Percentiles rank a stretch among this genome's conserved stretches.
These are phyloP conservation scores for Uria aalge DNA, from an alignment of 2,113 vertebrate species.

Conservation along the genomic window DNA sequence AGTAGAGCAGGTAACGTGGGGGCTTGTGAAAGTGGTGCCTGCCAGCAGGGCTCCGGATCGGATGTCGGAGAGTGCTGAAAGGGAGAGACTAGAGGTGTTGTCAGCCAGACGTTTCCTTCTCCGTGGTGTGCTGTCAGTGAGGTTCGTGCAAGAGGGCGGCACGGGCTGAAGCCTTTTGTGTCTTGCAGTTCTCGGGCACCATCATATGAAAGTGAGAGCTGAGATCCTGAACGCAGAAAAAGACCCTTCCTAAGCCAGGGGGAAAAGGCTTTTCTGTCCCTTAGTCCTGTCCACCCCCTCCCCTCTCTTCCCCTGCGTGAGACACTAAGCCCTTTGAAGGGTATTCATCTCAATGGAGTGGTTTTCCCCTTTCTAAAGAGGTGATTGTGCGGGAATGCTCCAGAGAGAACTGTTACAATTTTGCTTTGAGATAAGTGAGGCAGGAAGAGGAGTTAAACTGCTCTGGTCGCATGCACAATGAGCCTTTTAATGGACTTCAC, in stretches of 20 bases:
- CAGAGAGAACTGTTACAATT: constrained; percentile 51
- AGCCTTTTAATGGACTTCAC: constrained; percentile 31
- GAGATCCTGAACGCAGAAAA: not conserved
- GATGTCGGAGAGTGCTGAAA: not conserved
- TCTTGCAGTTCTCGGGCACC: not conserved
- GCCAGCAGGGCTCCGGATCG: not conserved
- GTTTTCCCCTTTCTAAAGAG: constrained; percentile 39
- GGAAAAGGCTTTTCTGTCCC: not conserved
- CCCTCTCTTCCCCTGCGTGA: not conserved
- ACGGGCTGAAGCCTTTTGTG: not conserved
- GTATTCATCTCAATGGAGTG: constrained; percentile 27
- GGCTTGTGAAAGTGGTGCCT: not conserved
- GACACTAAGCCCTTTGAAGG: constrained; percentile 57
- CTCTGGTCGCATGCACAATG: constrained; percentile 49
- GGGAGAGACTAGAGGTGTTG: not conserved
- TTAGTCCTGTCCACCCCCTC: not conserved
- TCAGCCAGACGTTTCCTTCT: not conserved
- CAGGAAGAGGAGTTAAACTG: constrained; percentile 64
- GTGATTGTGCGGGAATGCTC: constrained; percentile 44
- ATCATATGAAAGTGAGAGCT: not conserved
- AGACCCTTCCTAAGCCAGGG: not conserved
- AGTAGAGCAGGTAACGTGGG: not conserved
- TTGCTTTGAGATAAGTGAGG: constrained; percentile 60
- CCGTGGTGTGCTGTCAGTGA: rapidly evolving
- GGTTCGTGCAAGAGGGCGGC: not conserved